Conservation (phyloP, 2,797 vertebrate genomes). For the Enteromius argenteus region DNA sequence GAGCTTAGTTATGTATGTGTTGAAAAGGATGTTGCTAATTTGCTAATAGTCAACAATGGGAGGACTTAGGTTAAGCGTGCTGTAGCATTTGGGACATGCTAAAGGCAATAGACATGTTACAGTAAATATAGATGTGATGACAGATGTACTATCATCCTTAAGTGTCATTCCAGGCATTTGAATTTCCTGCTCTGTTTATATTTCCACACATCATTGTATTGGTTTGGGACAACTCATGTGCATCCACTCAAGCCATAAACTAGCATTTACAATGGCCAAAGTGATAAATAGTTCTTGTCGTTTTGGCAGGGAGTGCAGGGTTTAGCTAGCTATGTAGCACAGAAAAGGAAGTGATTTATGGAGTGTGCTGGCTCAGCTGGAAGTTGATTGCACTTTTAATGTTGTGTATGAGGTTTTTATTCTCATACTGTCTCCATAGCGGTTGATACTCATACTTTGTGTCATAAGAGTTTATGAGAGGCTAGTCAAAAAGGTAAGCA, state of each 20-base stretch:
- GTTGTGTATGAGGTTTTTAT: slow-evolving; percentile 70
- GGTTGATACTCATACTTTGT: background rate
- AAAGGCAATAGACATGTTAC: slow-evolving; percentile 30
- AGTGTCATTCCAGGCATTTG: slow-evolving; percentile 51
- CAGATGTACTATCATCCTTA: slow-evolving; percentile 52
- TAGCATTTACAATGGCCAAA: slow-evolving; percentile 47
- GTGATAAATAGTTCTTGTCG: slow-evolving; percentile 44
- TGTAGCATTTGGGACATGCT: background rate
- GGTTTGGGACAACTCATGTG: slow-evolving; percentile 29
- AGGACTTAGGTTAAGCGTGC: background rate
- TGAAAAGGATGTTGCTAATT: background rate
- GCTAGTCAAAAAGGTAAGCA: background rate
- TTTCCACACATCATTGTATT: slow-evolving; percentile 47
- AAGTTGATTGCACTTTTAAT: slow-evolving; percentile 64
- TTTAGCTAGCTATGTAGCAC: slow-evolving; percentile 33
- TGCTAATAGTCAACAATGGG: background rate
- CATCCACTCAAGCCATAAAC: slow-evolving; percentile 45
- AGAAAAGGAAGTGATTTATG: slow-evolving; percentile 62
- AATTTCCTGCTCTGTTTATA: slow-evolving; percentile 42
- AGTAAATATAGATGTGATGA: slow-evolving; percentile 55
- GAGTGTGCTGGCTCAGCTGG: slow-evolving; percentile 59
- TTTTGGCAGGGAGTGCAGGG: slow-evolving; percentile 2
- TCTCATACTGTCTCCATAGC: slow-evolving; percentile 60
- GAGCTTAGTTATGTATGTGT: background rate
- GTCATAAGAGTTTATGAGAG: background rate